Conservation (phyloP, 2,797 vertebrate genomes). For the Darevskia nairensis region DNA sequence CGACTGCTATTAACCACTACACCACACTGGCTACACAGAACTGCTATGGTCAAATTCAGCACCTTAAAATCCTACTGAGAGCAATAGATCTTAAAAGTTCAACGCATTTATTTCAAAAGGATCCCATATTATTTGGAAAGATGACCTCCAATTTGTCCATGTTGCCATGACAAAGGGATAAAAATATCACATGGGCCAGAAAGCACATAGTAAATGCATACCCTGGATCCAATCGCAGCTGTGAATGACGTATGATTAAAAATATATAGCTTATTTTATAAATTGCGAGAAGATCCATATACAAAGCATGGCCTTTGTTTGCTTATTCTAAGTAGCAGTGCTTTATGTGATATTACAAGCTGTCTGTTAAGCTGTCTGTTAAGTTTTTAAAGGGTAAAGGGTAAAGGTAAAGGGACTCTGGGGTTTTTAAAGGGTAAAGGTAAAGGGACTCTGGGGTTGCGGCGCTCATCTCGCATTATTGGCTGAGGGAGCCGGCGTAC, state of each 20-base stretch:
- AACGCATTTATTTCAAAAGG: background rate
- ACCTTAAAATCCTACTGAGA: background rate
- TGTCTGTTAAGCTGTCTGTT: background rate
- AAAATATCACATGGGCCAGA: background rate
- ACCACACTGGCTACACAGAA: no score
- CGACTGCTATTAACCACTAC: no score
- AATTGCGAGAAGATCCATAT: background rate
- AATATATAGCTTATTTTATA: background rate
- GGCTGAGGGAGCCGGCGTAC: no score
- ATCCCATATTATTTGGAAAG: background rate
- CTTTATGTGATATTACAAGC: background rate
- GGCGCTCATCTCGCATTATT: no score
- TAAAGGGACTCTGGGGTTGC: no score
- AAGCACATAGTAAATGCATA: background rate
- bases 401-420: no score
- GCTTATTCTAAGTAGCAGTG: background rate
- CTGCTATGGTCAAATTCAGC: background rate
- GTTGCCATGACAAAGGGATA: background rate
- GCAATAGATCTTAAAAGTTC: background rate
- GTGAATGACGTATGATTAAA: background rate
- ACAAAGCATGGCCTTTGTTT: background rate
- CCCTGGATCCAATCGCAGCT: background rate
- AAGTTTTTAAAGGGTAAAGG: no score
- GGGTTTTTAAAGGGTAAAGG: no score
- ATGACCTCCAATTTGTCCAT: background rate